Evolutionary conservation across 2,113 vertebrate species (phyloP).

Genomic region (Sigmodon hispidus): DNA sequence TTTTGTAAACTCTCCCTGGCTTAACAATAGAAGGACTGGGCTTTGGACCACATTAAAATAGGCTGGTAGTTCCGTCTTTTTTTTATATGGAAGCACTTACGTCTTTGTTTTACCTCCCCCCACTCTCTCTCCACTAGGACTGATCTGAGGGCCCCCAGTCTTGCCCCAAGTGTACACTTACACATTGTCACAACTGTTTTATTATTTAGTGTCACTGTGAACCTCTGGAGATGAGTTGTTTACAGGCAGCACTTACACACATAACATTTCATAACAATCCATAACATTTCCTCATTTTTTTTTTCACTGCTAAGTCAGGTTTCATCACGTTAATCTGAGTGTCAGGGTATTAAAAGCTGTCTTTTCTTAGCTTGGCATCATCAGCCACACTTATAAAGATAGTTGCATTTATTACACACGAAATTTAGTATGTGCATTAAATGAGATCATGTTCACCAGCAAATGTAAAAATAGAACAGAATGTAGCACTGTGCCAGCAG

Average conservation of each 20-base stretch:
- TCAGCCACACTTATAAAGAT: conserved; percentile 54
- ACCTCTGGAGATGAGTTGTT: not conserved
- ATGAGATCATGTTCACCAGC: conserved; percentile 70
- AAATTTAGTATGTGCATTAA: conserved; percentile 73
- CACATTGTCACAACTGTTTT: not conserved
- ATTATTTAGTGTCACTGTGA: not conserved
- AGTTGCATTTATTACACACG: conserved; percentile 72
- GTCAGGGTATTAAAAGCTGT: conserved; percentile 43
- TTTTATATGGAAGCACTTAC: not conserved
- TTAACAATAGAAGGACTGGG: conserved; percentile 2
- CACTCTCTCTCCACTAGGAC: not conserved
- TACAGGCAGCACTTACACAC: not conserved
- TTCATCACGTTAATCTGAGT: conserved; percentile 48
- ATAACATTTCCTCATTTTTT: conserved; percentile 49
- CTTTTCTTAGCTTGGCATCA: conserved; percentile 39
- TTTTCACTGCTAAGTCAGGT: conserved; percentile 53
- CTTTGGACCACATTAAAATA: not conserved
- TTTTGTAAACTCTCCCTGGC: conserved; percentile 22
- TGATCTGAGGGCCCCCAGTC: not conserved
- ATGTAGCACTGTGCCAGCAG: conserved; percentile 86
- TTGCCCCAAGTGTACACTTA: not conserved
- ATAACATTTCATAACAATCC: not conserved
- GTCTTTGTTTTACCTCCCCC: not conserved
- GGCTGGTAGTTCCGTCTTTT: not conserved
- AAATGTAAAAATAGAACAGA: conserved; percentile 83